Conservation (phyloP, 2,797 vertebrate species). For the Tokudaia tokunoshimensis region DNA sequence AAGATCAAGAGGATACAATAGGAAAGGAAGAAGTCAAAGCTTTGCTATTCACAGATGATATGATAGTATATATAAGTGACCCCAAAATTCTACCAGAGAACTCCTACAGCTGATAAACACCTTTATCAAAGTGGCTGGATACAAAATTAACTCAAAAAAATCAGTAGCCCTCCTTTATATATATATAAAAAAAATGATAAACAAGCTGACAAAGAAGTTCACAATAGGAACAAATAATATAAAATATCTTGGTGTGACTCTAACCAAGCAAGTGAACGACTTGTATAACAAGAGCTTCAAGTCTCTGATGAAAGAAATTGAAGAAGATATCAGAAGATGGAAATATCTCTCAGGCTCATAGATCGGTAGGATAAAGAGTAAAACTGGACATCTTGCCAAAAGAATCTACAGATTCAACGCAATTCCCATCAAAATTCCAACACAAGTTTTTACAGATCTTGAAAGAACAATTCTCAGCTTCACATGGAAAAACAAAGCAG, state of each 20-base stretch:
- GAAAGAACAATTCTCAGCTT: background rate
- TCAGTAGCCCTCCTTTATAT: background rate
- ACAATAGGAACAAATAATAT: background rate
- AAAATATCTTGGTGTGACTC: background rate
- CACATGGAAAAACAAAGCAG: background rate
- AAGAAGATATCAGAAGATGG: background rate
- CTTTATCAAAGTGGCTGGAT: background rate
- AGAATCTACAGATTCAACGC: background rate
- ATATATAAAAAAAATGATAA: background rate
- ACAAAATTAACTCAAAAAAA: background rate
- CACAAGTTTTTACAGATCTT: background rate
- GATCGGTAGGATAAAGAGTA: background rate
- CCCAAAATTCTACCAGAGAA: background rate
- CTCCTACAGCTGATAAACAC: background rate
- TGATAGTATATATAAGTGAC: background rate
- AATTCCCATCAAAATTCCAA: background rate
- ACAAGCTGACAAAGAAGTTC: background rate
- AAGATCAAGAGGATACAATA: background rate
- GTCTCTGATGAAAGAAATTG: background rate
- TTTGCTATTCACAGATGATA: background rate
- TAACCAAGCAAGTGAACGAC: background rate
- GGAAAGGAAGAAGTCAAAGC: background rate
- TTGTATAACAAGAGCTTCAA: background rate
- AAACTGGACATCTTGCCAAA: background rate
- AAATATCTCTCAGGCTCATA: background rate